These are phyloP conservation scores for Matsumurasca onukii DNA, from an alignment of 1,140 invertebrate genomes.

Conservation along the genomic window DNA sequence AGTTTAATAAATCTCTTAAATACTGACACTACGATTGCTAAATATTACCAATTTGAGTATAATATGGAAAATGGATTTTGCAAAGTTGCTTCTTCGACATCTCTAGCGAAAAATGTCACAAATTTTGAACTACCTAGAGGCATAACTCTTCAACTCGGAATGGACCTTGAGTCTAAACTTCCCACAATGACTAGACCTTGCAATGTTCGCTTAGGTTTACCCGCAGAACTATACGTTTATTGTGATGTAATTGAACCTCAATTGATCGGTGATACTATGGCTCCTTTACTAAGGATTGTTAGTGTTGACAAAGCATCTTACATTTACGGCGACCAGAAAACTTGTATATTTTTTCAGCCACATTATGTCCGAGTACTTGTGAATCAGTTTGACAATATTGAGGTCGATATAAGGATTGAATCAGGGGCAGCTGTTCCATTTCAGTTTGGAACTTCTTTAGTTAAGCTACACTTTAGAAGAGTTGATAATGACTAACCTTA, in stretches of 20 bases:
- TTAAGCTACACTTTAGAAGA: slow-evolving; percentile 12
- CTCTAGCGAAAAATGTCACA: background rate
- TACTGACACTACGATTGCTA: background rate
- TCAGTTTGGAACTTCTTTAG: background rate
- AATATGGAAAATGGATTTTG: background rate
- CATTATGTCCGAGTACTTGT: background rate
- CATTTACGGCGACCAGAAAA: background rate
- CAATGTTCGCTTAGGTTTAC: slow-evolving; percentile 2
- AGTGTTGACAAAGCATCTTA: background rate
- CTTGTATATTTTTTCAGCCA: background rate
- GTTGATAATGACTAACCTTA: slow-evolving; percentile 37
- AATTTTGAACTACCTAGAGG: background rate
- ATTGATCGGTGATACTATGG: slow-evolving; percentile 44
- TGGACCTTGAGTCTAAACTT: background rate
- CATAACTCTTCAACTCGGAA: background rate
- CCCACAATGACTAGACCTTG: background rate
- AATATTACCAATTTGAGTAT: background rate
- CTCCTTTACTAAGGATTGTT: slow-evolving; percentile 33
- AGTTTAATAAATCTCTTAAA: background rate
- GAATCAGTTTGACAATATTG: background rate
- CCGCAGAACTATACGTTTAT: slow-evolving; percentile 45
- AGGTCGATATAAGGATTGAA: background rate
- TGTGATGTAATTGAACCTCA: slow-evolving; percentile 45
- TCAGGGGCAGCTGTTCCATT: background rate
- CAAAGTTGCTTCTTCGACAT: background rate